Base-by-base conservation (phyloP, 2,113 vertebrate species). In the Phalacrocorax pelagicus region DNA sequence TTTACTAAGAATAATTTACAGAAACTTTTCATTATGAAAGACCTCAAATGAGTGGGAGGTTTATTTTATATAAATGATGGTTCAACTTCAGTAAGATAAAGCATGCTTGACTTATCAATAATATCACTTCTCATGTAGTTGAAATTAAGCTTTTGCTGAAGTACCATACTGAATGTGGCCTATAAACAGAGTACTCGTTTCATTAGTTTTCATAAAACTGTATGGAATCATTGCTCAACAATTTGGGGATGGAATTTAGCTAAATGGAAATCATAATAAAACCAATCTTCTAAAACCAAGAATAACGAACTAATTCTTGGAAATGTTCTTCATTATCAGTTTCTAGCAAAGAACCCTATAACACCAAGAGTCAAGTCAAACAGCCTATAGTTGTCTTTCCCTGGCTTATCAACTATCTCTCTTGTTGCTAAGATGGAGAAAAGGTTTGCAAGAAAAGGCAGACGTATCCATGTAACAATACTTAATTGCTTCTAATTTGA, bases 81-180 rank as follows among this genome's bases (percentile, higher is more conserved):
- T 69, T n/a, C 40, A 83, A 54, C 74, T 73, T 81, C 40, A 86
- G 55, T 62, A 86, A 74, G 42, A 78, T 54, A 94, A 91, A 80
- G 63, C 20, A 86, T 81, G 75, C 88, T 92, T 95, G 94, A 92
- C 63, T 95, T 97, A 86, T 52, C 94, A 92, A 81, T 73, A 90
- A 66, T 54, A 88, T 88, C 67, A 66, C 63, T 86, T 95, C 36
- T 81, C 55, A 34, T 91, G 63, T 54, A 78, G 71, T 32, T 81
- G 80, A 94, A 92, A 92, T 93, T 44, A 91, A 81, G 83, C 59
- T 93, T 95, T 84, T 94, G 65, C 57, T 93, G 52, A 85, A 92
- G 79, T 55, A 85, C 58, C 21, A 18, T 23, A 70, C 67, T 78
- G 88, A 92, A 81, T 81, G 16, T 80, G 63, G 59, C 80, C 83